Conservation (phyloP, 2,113 vertebrate genomes). For the Cyanoramphus novaezelandiae region DNA sequence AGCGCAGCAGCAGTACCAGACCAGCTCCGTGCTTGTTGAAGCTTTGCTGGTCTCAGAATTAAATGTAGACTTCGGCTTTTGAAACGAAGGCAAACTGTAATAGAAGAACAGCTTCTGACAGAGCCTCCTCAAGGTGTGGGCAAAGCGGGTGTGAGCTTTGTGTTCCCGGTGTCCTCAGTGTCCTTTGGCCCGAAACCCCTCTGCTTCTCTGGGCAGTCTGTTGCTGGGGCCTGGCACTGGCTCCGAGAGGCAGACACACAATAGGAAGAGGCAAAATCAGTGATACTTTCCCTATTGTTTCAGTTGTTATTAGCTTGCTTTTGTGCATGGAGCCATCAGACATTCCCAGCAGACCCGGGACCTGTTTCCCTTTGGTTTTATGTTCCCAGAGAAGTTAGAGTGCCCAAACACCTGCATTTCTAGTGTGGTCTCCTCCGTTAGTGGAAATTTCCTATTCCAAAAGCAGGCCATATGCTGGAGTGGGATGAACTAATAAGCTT, state of each 20-base stretch:
- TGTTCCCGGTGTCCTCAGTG: not conserved
- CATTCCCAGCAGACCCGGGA: fast-evolving
- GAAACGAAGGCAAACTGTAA: fast-evolving
- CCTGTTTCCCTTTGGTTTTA: not conserved
- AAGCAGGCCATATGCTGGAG: constrained; percentile 59
- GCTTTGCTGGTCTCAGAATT: not conserved
- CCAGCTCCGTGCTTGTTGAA: fast-evolving
- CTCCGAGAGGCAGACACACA: not conserved
- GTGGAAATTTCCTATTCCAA: constrained; percentile 44
- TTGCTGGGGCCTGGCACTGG: not conserved
- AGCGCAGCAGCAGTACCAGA: not conserved
- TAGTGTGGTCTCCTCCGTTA: not conserved
- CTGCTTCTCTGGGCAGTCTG: not conserved
- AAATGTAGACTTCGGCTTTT: not conserved
- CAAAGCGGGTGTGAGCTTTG: not conserved
- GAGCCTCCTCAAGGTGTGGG: not conserved
- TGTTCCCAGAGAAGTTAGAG: not conserved
- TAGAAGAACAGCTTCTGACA: not conserved
- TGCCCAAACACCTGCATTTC: not conserved
- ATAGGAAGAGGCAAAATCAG: not conserved
- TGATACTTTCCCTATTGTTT: not conserved
- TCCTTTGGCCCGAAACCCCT: not conserved
- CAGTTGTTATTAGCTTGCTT: fast-evolving
- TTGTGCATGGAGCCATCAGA: not conserved
- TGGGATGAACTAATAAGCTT: constrained; percentile 47